phyloP scores from a whole-genome alignment of 2,113 vertebrate genomes.

The Lipophrys pholis region DNA sequence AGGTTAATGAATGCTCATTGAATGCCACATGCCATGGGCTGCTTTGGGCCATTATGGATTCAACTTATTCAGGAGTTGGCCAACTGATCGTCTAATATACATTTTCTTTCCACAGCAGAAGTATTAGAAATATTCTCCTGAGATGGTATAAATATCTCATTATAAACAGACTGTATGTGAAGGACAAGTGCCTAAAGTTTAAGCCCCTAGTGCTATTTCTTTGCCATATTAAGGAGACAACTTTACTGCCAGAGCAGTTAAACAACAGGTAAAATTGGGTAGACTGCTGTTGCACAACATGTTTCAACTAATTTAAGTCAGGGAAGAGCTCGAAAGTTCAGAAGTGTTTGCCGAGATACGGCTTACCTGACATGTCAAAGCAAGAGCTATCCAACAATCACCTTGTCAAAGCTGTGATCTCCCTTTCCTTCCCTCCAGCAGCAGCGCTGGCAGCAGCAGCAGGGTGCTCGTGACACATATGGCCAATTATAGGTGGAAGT shows the following conservation, averaged over 20 bases:
- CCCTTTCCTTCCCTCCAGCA: constrained; percentile 48
- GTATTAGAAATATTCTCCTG: constrained; percentile 48
- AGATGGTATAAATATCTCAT: constrained; percentile 70
- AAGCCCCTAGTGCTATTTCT: constrained; percentile 2
- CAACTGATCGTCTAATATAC: constrained; percentile 61
- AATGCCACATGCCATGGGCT: constrained; percentile 70
- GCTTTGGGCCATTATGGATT: constrained; percentile 73
- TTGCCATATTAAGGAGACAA: background rate
- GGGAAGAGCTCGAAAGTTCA: constrained; percentile 3
- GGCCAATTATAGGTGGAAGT: constrained; percentile 84
- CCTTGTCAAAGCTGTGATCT: constrained; percentile 79
- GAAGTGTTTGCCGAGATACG: constrained; percentile 28
- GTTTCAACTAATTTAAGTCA: constrained; percentile 31
- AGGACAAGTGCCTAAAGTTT: constrained; percentile 58
- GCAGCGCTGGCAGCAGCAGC: constrained; percentile 56
- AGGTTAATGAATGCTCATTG: constrained; percentile 82
- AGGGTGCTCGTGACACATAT: constrained; percentile 80
- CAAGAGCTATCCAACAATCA: constrained; percentile 65
- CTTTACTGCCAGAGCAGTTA: constrained; percentile 19
- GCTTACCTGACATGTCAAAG: constrained; percentile 66
- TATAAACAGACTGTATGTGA: constrained; percentile 50
- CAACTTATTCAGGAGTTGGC: constrained; percentile 62
- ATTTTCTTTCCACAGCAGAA: constrained; percentile 50
- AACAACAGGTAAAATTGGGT: constrained; percentile 14
- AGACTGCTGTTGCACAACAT: background rate